Evolutionary conservation across 2,113 vertebrate genomes (phyloP).

Genomic region (Sylvia atricapilla): DNA sequence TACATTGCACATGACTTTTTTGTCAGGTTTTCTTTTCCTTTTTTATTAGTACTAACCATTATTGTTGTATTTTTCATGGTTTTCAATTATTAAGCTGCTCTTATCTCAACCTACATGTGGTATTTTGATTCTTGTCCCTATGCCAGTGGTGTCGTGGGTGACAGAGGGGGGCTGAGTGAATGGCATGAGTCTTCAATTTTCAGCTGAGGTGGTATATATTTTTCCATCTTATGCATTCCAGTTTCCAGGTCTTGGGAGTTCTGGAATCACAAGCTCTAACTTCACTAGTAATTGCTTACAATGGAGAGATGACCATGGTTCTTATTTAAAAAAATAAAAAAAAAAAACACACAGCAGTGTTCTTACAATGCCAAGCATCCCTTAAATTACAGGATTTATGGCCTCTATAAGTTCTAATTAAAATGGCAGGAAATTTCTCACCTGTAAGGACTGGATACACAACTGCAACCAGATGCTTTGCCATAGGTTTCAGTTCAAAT

Average conservation of each 20-base stretch:
- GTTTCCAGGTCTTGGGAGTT: not conserved
- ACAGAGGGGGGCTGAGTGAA: not conserved
- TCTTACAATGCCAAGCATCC: not conserved
- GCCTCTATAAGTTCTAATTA: not conserved
- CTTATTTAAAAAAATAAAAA: not conserved
- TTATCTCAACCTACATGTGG: not conserved
- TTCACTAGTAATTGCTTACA: not conserved
- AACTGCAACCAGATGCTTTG: not conserved
- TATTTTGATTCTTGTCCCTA: not conserved
- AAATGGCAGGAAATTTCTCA: not conserved
- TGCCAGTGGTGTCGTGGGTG: not conserved
- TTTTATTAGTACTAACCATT: not conserved
- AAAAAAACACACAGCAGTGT: not conserved
- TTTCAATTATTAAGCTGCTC: not conserved
- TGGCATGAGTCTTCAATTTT: not conserved
- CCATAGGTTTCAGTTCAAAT: not conserved
- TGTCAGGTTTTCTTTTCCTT: not conserved
- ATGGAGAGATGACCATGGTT: not conserved
- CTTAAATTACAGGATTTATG: not conserved
- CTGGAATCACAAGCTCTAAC: not conserved
- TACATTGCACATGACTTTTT: not conserved
- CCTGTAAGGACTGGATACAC: not conserved
- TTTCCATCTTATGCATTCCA: not conserved
- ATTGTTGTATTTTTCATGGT: not conserved
- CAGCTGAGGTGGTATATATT: not conserved